phyloP scores from a whole-genome alignment of 1,140 invertebrate species.

The Micrasema minimum region DNA sequence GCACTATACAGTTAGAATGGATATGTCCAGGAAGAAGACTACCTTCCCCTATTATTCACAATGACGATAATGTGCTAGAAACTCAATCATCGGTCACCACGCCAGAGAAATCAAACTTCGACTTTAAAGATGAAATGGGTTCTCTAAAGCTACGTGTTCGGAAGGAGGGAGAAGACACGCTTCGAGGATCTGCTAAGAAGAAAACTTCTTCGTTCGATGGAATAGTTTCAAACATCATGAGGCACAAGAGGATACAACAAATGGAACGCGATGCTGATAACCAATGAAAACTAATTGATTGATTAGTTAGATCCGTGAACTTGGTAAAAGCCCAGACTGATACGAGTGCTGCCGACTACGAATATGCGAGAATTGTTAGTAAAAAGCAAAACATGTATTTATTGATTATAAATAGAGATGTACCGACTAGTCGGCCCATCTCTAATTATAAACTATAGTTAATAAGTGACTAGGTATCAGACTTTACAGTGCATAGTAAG shows the following conservation, averaged over 20 bases:
- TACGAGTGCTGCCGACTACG: no score
- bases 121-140: slow-evolving; percentile 80
- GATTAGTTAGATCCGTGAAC: no score
- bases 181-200: slow-evolving; percentile 79
- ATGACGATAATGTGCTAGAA: slow-evolving; percentile 62
- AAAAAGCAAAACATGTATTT: no score
- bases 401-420: no score
- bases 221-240: slow-evolving; percentile 77
- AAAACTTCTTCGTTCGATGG: slow-evolving; percentile 81
- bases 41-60: slow-evolving; percentile 63
- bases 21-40: slow-evolving; percentile 72
- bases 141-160: slow-evolving; percentile 72
- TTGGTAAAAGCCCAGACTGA: no score
- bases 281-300: no score
- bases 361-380: no score
- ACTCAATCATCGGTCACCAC: slow-evolving; percentile 56
- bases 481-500: no score
- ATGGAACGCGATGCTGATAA: slow-evolving; percentile 62
- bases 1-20: slow-evolving; percentile 70
- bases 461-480: no score
- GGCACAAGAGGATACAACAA: slow-evolving; percentile 74
- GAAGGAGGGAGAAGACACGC: slow-evolving; percentile 71
- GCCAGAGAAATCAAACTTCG: slow-evolving; percentile 77
- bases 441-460: no score
- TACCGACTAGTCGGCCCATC: no score